Base-by-base conservation (phyloP, 2,888 invertebrate genomes). In the Silvanus unidentatus region DNA sequence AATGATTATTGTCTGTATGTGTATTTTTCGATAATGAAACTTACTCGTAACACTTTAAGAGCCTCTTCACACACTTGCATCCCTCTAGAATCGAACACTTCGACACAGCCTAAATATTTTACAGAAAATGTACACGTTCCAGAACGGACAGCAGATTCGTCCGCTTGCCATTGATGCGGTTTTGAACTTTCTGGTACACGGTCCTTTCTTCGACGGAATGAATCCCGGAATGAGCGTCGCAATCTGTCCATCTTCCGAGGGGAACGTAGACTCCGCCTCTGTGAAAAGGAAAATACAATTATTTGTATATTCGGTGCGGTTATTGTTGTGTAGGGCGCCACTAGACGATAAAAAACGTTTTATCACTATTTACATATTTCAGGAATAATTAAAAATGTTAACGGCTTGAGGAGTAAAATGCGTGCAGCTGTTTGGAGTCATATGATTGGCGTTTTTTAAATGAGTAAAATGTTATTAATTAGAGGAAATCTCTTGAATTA, bases 51-150 rank as follows among this genome's bases (percentile, higher is more conserved):
- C 55, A 94, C 91, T 79, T 97, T 98, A 51, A 99, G 80, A 40
- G 99, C 99, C 73, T 97, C 97, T 73, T 99, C 99, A 77, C 99
- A 99, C 48, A 98, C 94, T 75, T 96, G 94, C 96, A 99, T 99
- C 40, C 99, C 99, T 66, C 99, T 81, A 6, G 97, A 97, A 75
- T 99, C 99, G 75, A 94, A 98, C 30, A 99, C 99, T 76, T 99
- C 99, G 39, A 98, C 95, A 72, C 97, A 96, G 54, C 99, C 99
- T 66, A 99, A 79, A 75, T 99, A 99, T 81, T 98, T 96, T 59
- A 99, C 98, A 57, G 90, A 86, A 77, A 99, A 99, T 65, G 88
- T 90, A 77, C 99, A 99, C 10, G 94, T 94, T 52, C 96, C 96
- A 43, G 90, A 88, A 37, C 97, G 79, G 16, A 99, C 99, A 40